Conservation (phyloP, 30 jellyfish, hydroid and myxozoan genomes). For the Turritopsis rubra region DNA sequence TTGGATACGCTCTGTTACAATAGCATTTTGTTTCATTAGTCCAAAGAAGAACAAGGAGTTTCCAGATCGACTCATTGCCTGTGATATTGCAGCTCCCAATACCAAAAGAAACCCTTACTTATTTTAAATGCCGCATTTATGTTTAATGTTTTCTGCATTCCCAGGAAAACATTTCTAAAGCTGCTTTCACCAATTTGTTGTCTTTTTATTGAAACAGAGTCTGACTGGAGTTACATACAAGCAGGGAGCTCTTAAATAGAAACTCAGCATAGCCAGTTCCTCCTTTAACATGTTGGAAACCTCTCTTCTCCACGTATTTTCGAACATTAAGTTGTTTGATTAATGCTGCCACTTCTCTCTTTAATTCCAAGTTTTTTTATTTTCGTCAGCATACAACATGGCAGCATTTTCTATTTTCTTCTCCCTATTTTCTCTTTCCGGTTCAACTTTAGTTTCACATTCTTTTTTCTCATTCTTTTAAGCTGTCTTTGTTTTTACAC, state of each 20-base stretch:
- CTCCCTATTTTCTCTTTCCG: neutral
- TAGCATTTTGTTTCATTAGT: neutral
- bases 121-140: neutral
- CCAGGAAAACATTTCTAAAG: too few relatives aligned
- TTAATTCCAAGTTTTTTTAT: neutral
- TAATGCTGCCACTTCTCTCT: neutral
- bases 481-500: neutral
- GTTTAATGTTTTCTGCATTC: too few relatives aligned
- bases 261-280: neutral
- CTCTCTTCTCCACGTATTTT: neutral
- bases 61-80: neutral
- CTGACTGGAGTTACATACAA: too few relatives aligned
- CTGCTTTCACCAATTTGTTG: too few relatives aligned
- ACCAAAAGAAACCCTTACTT: neutral
- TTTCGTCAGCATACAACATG: neutral
- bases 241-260: too few relatives aligned
- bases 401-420: neutral
- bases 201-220: too few relatives aligned
- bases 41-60: too few relatives aligned
- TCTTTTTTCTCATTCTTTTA: neutral
- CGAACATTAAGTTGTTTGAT: slow-evolving; percentile 1
- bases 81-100: neutral
- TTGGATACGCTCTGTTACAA: neutral
- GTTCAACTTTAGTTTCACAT: neutral
- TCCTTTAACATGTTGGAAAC: neutral